These are phyloP conservation scores for Perca schrenkii DNA, from an alignment of 2,113 vertebrate species.

Conservation along the genomic window DNA sequence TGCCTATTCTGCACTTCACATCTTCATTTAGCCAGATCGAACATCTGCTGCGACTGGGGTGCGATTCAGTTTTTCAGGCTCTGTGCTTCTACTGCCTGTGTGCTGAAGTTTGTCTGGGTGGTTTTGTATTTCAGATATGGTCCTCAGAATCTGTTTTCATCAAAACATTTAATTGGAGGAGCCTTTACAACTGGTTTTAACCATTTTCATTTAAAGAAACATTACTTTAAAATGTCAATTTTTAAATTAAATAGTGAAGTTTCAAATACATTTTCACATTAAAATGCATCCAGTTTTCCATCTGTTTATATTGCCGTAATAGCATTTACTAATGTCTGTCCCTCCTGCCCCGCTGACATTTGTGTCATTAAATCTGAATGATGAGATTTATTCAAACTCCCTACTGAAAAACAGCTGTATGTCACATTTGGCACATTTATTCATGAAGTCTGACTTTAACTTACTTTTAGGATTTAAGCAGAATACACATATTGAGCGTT, in stretches of 20 bases:
- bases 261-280: slow-evolving; percentile 8
- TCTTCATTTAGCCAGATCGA: slow-evolving; percentile 65
- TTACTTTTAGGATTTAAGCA: neutral
- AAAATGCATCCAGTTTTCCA: slow-evolving; percentile 32
- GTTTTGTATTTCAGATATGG: neutral
- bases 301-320: slow-evolving; percentile 46
- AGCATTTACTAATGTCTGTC: slow-evolving; percentile 35
- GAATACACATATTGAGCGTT: neutral
- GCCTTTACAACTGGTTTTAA: slow-evolving; percentile 17
- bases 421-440: neutral
- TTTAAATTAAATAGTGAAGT: slow-evolving; percentile 4
- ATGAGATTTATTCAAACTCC: slow-evolving; percentile 13
- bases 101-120: neutral
- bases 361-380: slow-evolving; percentile 41
- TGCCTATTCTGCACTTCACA: slow-evolving; percentile 34
- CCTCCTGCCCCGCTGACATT: slow-evolving; percentile 33
- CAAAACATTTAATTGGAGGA: slow-evolving; percentile 3
- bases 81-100: slow-evolving; percentile 3
- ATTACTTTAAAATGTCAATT: slow-evolving; percentile 22
- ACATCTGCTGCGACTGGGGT: slow-evolving; percentile 46
- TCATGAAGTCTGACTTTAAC: slow-evolving; percentile 7
- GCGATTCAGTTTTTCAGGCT: slow-evolving; percentile 1
- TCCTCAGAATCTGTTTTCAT: neutral
- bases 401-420: slow-evolving; percentile 37
- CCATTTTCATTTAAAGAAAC: slow-evolving; percentile 8